Evolutionary conservation across 2,797 vertebrate species (phyloP).

Genomic region (Eremophila alpestris): DNA sequence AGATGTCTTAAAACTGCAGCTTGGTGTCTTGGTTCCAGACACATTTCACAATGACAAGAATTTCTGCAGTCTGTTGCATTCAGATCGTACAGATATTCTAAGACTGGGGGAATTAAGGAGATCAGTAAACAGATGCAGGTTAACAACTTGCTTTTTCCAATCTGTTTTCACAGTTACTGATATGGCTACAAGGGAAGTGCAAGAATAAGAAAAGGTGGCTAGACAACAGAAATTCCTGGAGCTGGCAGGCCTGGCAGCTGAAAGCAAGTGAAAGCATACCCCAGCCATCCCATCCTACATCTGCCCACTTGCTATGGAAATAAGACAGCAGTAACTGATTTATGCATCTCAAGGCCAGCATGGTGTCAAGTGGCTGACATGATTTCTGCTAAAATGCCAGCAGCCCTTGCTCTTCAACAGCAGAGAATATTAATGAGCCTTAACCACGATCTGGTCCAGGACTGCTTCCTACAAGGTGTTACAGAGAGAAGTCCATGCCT

Average conservation of each 20-base stretch:
- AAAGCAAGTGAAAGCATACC: not conserved
- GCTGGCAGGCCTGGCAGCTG: not conserved
- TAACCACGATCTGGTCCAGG: not conserved
- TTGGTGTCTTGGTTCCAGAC: not conserved
- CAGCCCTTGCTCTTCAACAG: not conserved
- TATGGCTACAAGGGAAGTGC: not conserved
- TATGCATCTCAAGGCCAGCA: conserved; percentile 9
- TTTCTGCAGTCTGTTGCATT: not conserved
- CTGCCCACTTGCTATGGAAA: not conserved
- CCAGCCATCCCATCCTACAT: not conserved
- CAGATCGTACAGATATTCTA: not conserved
- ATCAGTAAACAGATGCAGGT: not conserved
- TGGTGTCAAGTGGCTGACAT: not conserved
- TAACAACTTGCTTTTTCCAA: not conserved
- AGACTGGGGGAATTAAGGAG: not conserved
- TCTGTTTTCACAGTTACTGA: not conserved
- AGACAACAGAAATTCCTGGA: not conserved
- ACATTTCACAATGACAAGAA: not conserved
- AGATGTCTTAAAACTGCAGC: not conserved
- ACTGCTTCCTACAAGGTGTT: not conserved
- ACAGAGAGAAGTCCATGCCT: not conserved
- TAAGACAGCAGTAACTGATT: not conserved
- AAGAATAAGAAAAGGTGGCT: not conserved
- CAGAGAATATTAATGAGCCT: conserved; percentile 3
- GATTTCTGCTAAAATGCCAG: conserved; percentile 21